phyloP scores from a whole-genome alignment of 2,797 vertebrate species.

The Melanotaenia maccullochi region DNA sequence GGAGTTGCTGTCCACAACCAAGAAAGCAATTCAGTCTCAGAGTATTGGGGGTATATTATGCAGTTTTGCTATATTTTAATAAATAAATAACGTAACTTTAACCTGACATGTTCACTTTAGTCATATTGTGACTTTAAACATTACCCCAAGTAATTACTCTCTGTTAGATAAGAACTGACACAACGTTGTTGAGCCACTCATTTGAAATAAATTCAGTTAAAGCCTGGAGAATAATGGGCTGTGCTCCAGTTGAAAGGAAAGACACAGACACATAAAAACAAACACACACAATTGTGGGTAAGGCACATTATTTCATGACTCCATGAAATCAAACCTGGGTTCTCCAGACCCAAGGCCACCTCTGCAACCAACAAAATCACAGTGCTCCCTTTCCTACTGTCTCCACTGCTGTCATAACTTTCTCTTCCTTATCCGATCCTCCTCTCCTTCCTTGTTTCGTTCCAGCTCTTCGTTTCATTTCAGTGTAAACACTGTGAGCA shows the following conservation, averaged over 20 bases:
- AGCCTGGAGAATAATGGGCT: constrained; percentile 27
- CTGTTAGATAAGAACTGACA: constrained; percentile 52
- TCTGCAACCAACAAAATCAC: constrained; percentile 30
- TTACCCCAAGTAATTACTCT: constrained; percentile 16
- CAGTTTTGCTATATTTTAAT: constrained; percentile 17
- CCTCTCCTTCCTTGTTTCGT: constrained; percentile 10
- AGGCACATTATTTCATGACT: constrained; percentile 42
- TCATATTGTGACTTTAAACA: constrained; percentile 29
- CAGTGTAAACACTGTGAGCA: constrained; percentile 13
- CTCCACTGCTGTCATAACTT: constrained; percentile 31
- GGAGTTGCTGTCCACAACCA: constrained; percentile 2
- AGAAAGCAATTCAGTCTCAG: background rate
- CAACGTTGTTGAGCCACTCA: constrained; percentile 60
- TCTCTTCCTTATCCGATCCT: constrained; percentile 17
- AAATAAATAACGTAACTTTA: constrained; percentile 2
- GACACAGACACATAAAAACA: background rate
- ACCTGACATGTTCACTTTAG: constrained; percentile 22
- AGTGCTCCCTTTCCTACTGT: constrained; percentile 21
- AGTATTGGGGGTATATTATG: constrained; percentile 1
- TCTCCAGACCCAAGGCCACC: no score
- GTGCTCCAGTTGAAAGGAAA: constrained; percentile 43
- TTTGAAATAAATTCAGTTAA: constrained; percentile 47
- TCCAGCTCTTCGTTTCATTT: constrained; percentile 24
- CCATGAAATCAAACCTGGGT: no score
- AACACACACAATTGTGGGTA: constrained; percentile 24